A percentile compares a stretch with the other conserved stretches of the same genome.
Evolutionary conservation across 2,797 vertebrate species (phyloP).

Genomic region (Cephalopachus bancanus): DNA sequence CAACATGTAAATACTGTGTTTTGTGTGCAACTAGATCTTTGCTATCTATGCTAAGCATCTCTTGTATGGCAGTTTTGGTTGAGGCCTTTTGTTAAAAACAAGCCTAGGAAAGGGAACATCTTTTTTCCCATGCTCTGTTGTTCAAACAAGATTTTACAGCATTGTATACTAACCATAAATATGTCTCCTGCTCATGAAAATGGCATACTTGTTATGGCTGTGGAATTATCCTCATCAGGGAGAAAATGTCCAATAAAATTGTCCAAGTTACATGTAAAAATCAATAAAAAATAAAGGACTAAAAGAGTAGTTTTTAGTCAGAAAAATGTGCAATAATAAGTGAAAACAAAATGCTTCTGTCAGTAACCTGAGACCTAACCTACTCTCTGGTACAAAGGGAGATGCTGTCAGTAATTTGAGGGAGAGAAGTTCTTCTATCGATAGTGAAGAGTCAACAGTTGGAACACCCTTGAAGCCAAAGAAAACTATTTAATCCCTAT

Average conservation of each 20-base stretch:
- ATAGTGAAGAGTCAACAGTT: not conserved
- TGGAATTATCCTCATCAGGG: not conserved
- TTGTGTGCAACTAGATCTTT: not conserved
- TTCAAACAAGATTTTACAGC: not conserved
- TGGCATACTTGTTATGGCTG: not conserved
- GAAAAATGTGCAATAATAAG: not conserved
- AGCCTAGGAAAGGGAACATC: not conserved
- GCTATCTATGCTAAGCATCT: not conserved
- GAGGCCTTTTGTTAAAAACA: not conserved
- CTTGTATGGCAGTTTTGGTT: not conserved
- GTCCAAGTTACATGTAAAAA: slow-evolving; percentile 7
- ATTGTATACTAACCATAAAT: not conserved
- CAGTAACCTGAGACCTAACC: not conserved
- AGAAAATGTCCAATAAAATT: not conserved
- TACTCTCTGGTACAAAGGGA: not conserved
- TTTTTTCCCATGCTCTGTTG: not conserved
- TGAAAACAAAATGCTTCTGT: not conserved
- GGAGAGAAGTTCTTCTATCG: not conserved
- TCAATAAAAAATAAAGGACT: not conserved
- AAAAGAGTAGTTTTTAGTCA: not conserved
- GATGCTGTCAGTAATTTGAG: not conserved
- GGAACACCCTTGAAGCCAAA: not conserved
- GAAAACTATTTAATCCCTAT: not conserved
- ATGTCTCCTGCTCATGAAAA: not conserved
- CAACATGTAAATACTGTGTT: slow-evolving; percentile 56